Evolutionary conservation across 2,797 vertebrate species (phyloP), one percentile per base, ranked within the genome.

Genomic region (Tiaroga cobitis): DNA sequence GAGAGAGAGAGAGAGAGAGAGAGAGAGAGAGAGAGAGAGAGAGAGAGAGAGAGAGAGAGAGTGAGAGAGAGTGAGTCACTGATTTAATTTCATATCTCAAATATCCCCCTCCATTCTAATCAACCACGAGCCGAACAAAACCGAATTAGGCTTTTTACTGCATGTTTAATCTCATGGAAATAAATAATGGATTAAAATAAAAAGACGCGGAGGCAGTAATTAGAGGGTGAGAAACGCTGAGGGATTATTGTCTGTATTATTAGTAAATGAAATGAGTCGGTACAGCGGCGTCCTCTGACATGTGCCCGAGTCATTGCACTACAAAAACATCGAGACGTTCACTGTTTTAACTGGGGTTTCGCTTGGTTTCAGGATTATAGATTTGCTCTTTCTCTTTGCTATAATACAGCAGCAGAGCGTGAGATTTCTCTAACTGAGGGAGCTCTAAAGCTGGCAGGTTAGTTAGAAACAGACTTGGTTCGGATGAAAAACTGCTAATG

Each of bases 121-220:
- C 21, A 76, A 59, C 51, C 32, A 76, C 32, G 21, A n/a, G 74
- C 74, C 29, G 5, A 39, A 76, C 49, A 37, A 56, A 76, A 77
- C 74, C 8, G 34, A 77, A 77, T 39, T 77, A 77, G 74, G 29
- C 29, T 59, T 77, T 77, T 77, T 59, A 51, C 51, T 16, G 49
- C 51, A 59, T 77, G 51, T 77, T 77, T 77, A 77, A 59, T 77
- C 51, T 77, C 51, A 77, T 18, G 32, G 51, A 77, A 59, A 77
- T 56, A 59, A 77, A 77, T 77, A 77, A 77, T 77, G 74, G 21
- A 39, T 77, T 77, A 39, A 77, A 77, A 59, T 56, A 59, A 77
- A 54, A 59, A 37, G 74, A 77, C 10, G 4, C 8, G 13, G 74
- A 77, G 74, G 51, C 32, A 77, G 74, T 68, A 77, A 77, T 77